Evolutionary conservation across 2,888 invertebrate species (phyloP).

Genomic region (Papilio elwesi): DNA sequence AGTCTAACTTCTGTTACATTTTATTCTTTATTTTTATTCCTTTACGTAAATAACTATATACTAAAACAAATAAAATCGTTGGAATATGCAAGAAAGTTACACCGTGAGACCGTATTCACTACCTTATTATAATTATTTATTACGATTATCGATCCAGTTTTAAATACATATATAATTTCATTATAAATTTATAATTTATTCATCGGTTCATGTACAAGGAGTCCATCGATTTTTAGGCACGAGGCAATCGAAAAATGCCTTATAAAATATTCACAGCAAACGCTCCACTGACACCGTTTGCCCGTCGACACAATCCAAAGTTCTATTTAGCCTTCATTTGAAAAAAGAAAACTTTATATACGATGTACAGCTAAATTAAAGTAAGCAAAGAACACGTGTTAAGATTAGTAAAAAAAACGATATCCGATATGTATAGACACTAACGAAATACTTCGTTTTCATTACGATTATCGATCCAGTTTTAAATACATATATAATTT

Average conservation of each 20-base stretch:
- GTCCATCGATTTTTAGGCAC: conserved; percentile 39
- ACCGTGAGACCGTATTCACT: not conserved
- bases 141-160: not conserved
- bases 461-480: not conserved
- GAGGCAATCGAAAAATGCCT: conserved; percentile 56
- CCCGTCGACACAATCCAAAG: conserved; percentile 39
- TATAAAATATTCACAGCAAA: conserved; percentile 67
- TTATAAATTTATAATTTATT: conserved; percentile 14
- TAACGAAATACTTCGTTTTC: conserved; percentile 12
- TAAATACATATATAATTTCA: conserved; percentile 2
- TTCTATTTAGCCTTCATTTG: not conserved
- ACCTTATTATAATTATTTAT: not conserved
- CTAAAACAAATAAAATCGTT: no score
- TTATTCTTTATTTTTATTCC: not conserved
- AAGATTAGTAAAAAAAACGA: not conserved
- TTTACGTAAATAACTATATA: not conserved
- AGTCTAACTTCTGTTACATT: not conserved
- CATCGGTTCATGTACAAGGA: conserved; percentile 13
- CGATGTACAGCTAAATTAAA: conserved; percentile 3
- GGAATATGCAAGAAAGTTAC: no score
- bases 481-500: not conserved
- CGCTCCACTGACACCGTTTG: conserved; percentile 62
- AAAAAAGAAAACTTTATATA: not conserved
- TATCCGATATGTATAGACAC: conserved; percentile 1
- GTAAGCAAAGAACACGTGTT: not conserved